A percentile compares a stretch with the other conserved stretches of the same genome.
These are phyloP conservation scores for Otocyon megalotis DNA, from an alignment of 2,113 vertebrate genomes.

Conservation along the genomic window DNA sequence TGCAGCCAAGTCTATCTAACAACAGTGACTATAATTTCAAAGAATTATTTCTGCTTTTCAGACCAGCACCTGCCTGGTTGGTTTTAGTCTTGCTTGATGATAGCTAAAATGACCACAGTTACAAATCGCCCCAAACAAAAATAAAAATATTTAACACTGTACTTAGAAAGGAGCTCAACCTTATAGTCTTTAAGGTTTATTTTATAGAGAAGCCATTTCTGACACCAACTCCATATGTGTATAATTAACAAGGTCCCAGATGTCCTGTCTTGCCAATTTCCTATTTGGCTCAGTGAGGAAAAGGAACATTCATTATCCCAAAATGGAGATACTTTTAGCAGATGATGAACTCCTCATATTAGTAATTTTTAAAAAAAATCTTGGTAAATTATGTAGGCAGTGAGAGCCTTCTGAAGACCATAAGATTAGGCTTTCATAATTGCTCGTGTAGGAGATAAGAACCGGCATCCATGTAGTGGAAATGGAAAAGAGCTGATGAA, in stretches of 20 bases:
- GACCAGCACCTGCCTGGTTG: neutral
- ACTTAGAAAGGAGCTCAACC: neutral
- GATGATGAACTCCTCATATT: constrained; percentile 7
- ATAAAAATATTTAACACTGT: constrained; percentile 17
- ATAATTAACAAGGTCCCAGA: constrained; percentile 11
- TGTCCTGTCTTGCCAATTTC: constrained; percentile 52
- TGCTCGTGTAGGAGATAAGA: neutral
- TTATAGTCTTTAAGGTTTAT: neutral
- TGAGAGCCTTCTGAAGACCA: neutral
- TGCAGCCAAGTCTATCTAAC: neutral
- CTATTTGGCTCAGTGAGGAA: constrained; percentile 61
- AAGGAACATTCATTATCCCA: constrained; percentile 42
- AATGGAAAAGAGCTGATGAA: constrained; percentile 38
- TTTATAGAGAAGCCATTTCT: constrained; percentile 37
- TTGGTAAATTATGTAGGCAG: neutral
- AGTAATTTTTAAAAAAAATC: constrained; percentile 17
- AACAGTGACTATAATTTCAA: constrained; percentile 13
- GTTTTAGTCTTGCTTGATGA: neutral
- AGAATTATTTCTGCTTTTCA: constrained; percentile 60
- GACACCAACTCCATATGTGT: neutral
- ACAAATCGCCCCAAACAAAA: constrained; percentile 55
- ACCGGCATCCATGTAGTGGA: neutral
- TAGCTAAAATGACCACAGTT: constrained; percentile 46
- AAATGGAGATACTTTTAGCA: constrained; percentile 37
- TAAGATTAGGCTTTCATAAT: constrained; percentile 30